These are phyloP conservation scores for Cottoperca gobio DNA, from an alignment of 2,797 vertebrate species.

Conservation along the genomic window DNA sequence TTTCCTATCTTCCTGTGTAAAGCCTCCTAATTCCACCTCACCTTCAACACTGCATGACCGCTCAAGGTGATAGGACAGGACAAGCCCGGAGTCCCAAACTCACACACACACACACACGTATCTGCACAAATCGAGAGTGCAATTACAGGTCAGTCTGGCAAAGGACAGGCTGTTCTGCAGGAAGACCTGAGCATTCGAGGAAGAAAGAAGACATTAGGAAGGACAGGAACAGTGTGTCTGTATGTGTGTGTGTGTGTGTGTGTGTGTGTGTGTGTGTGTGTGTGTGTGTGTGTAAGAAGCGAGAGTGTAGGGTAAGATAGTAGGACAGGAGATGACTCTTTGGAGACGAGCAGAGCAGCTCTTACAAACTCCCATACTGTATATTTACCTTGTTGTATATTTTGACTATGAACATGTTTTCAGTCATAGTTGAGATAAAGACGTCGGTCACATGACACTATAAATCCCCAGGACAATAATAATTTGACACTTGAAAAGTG, in stretches of 20 bases:
- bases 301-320: not conserved
- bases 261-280: not conserved
- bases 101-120: slow-evolving; percentile 19
- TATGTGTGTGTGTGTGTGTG: slow-evolving; percentile 13
- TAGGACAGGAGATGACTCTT: not conserved
- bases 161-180: slow-evolving; percentile 49
- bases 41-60: slow-evolving; percentile 62
- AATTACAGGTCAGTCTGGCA: slow-evolving; percentile 67
- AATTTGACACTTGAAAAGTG: not conserved
- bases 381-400: not conserved
- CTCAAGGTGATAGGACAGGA: slow-evolving; percentile 70
- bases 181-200: slow-evolving; percentile 28
- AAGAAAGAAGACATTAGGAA: slow-evolving; percentile 37
- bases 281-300: not conserved
- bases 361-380: not conserved
- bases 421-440: not conserved
- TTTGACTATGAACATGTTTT: not conserved
- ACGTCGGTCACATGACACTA: not conserved
- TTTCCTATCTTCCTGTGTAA: slow-evolving; percentile 66
- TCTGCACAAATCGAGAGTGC: slow-evolving; percentile 44
- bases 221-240: slow-evolving; percentile 22
- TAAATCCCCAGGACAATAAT: not conserved
- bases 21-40: slow-evolving; percentile 69
- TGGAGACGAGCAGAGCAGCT: not conserved
- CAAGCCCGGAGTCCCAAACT: slow-evolving; percentile 28